phyloP scores from a whole-genome alignment of 2,797 vertebrate species.

The Melanotaenia pygmaea region DNA sequence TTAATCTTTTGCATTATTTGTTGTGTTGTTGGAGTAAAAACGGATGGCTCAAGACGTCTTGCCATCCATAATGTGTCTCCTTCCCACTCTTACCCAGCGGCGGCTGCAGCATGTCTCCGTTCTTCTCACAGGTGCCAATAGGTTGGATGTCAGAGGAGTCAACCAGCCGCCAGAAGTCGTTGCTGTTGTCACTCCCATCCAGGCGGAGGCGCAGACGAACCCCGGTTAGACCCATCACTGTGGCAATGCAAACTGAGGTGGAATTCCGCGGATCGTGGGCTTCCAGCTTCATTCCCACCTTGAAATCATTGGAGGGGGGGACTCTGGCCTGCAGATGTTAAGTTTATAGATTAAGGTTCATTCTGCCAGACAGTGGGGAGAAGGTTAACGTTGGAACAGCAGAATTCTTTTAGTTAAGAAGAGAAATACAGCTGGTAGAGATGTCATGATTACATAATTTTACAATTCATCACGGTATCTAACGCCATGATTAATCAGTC shows the following conservation, averaged over 20 bases:
- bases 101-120: slow-evolving; percentile 96
- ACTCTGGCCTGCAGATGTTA: slow-evolving; percentile 84
- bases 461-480: no score
- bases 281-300: slow-evolving; percentile 97
- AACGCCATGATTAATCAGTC: no score
- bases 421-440: background rate
- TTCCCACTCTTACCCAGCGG: slow-evolving; percentile 86
- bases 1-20: no score
- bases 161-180: slow-evolving; percentile 97
- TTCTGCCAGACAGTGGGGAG: background rate
- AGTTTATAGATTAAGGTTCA: no score
- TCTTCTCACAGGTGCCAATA: slow-evolving; percentile 94
- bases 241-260: slow-evolving; percentile 94
- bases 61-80: no score
- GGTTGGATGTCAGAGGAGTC: slow-evolving; percentile 97
- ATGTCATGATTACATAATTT: no score
- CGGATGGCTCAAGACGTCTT: no score
- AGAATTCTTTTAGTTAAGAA: no score
- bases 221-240: slow-evolving; percentile 91
- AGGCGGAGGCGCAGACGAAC: slow-evolving; percentile 91
- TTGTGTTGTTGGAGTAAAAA: no score
- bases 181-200: slow-evolving; percentile 96
- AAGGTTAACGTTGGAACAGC: no score
- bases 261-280: slow-evolving; percentile 92
- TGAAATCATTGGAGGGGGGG: slow-evolving; percentile 94